Conservation (phyloP, 2,797 vertebrate species). For the Cygnus olor region DNA sequence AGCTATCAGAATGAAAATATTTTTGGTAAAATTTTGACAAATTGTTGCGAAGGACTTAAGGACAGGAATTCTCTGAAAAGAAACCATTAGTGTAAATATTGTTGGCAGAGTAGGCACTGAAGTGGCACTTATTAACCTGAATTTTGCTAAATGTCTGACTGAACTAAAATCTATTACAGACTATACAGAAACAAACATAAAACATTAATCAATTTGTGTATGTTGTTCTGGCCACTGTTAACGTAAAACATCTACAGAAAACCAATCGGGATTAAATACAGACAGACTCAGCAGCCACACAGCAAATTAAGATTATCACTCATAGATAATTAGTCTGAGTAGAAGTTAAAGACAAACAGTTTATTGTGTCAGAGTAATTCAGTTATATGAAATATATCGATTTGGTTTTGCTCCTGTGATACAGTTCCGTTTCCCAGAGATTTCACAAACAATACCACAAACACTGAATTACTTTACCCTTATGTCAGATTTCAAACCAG, state of each 20-base stretch:
- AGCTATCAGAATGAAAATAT: not conserved
- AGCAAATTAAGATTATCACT: not conserved
- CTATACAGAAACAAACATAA: not conserved
- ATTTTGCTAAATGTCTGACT: not conserved
- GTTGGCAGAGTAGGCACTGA: not conserved
- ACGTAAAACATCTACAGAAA: not conserved
- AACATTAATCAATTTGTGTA: not conserved
- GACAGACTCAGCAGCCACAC: not conserved
- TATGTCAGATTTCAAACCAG: not conserved
- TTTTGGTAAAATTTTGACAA: not conserved
- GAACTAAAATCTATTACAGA: not conserved
- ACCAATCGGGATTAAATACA: not conserved
- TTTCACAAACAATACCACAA: not conserved
- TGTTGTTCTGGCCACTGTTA: constrained; percentile 7
- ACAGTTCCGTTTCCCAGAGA: not conserved
- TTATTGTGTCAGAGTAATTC: not conserved
- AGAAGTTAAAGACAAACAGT: too few relatives aligned
- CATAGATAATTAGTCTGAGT: not conserved
- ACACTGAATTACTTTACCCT: not conserved
- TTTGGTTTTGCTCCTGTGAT: not conserved
- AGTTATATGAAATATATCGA: not conserved
- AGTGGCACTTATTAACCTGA: not conserved
- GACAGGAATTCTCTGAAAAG: not conserved
- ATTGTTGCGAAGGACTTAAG: not conserved
- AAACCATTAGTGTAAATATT: not conserved